phyloP scores from a whole-genome alignment of 2,888 invertebrate species.

The Lithophane leautieri region DNA sequence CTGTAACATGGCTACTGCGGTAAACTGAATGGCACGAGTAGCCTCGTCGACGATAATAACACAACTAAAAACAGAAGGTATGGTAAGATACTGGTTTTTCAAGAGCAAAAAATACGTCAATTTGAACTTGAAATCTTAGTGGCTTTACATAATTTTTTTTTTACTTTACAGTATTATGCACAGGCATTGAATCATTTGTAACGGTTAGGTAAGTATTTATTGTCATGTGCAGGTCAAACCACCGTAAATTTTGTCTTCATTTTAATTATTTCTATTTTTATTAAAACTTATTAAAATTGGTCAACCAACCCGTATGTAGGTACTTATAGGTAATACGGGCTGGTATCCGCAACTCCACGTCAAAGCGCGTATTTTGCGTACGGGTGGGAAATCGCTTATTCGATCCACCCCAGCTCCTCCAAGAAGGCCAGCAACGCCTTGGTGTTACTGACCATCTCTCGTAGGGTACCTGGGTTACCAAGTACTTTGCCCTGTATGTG shows the following conservation, averaged over 20 bases:
- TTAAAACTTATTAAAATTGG: too few species aligned
- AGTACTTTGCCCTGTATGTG: too few species aligned
- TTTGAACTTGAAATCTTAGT: conserved; percentile 48
- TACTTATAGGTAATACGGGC: too few species aligned
- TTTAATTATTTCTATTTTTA: neutral
- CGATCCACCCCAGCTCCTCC: too few species aligned
- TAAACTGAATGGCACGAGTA: conserved; percentile 52
- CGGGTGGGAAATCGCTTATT: too few species aligned
- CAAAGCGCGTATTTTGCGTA: too few species aligned
- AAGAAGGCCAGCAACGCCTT: too few species aligned
- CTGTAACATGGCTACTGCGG: conserved; percentile 70
- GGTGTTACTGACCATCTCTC: too few species aligned
- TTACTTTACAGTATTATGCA: neutral
- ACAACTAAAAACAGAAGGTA: conserved; percentile 60
- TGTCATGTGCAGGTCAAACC: neutral
- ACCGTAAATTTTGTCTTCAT: neutral
- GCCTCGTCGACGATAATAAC: conserved; percentile 41
- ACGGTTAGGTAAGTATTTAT: too few species aligned
- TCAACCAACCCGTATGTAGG: too few species aligned
- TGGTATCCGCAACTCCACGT: too few species aligned
- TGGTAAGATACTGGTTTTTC: conserved; percentile 48
- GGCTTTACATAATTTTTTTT: conserved; percentile 6
- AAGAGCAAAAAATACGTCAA: conserved; percentile 37
- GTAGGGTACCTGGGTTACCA: too few species aligned
- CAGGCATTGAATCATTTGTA: neutral